Evolutionary conservation across 2,113 vertebrate genomes (phyloP).

Genomic region (Hippolais icterina): DNA sequence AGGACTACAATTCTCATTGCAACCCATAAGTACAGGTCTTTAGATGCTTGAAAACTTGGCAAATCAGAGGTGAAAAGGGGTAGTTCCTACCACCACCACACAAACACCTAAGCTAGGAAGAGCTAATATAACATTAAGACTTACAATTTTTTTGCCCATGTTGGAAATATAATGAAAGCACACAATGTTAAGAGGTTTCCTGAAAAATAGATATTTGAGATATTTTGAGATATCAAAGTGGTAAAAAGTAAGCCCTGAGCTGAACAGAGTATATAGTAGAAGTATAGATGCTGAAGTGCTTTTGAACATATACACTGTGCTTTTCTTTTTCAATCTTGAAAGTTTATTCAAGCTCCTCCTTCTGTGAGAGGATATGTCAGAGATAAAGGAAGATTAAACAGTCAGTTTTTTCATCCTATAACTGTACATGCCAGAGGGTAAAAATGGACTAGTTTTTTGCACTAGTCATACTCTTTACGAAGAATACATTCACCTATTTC

Average conservation of each 20-base stretch:
- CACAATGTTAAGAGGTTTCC: not conserved
- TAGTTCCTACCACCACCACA: not conserved
- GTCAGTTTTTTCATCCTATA: not conserved
- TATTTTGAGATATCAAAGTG: not conserved
- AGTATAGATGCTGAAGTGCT: not conserved
- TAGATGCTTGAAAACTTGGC: not conserved
- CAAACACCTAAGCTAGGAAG: not conserved
- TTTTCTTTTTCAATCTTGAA: not conserved
- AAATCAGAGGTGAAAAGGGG: not conserved
- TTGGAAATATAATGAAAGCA: not conserved
- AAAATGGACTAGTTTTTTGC: not conserved
- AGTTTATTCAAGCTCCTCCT: not conserved
- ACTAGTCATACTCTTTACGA: not conserved
- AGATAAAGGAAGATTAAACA: not conserved
- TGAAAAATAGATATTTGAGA: not conserved
- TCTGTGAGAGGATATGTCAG: not conserved
- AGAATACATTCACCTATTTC: not conserved
- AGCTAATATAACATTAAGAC: not conserved
- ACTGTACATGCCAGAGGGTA: not conserved
- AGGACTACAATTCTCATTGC: not conserved
- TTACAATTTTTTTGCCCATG: accelerated
- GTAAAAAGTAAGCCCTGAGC: not conserved
- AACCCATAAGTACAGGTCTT: not conserved
- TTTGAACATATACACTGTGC: not conserved
- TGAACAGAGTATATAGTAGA: not conserved